Conservation (phyloP, 2,797 vertebrate genomes). For the Naso thynnoides region DNA sequence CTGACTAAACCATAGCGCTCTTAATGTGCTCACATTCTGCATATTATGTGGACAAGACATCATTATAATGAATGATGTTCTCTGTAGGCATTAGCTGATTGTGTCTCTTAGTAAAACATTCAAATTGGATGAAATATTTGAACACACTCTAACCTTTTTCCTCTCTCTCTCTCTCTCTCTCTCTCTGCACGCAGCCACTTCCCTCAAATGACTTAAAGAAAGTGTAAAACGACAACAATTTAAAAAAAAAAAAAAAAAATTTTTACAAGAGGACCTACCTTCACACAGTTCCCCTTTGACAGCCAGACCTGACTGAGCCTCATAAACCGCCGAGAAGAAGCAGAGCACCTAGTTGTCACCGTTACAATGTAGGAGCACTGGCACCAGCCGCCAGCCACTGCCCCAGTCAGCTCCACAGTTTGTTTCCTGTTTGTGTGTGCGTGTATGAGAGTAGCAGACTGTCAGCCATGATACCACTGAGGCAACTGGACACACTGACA, state of each 20-base stretch:
- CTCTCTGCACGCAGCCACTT: constrained; percentile 49
- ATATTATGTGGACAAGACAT: background rate
- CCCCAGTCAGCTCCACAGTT: constrained; percentile 49
- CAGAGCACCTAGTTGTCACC: constrained; percentile 53
- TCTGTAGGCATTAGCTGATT: constrained; percentile 10
- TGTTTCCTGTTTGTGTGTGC: constrained; percentile 50
- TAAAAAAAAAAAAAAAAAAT: constrained; percentile 27
- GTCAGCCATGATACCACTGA: constrained; percentile 71
- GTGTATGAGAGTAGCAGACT: constrained; percentile 41
- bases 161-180: too few species aligned
- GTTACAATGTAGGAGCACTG: constrained; percentile 42
- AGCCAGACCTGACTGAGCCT: constrained; percentile 54
- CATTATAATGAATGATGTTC: constrained; percentile 6
- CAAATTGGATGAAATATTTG: background rate
- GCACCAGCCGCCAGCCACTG: constrained; percentile 47
- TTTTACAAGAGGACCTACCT: constrained; percentile 48
- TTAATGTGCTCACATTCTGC: background rate
- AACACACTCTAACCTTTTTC: constrained; percentile 8
- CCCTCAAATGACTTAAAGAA: constrained; percentile 50
- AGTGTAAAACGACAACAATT: constrained; percentile 20
- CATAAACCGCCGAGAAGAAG: constrained; percentile 38
- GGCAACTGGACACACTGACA: constrained; percentile 56
- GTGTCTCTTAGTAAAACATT: background rate
- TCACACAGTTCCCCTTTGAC: constrained; percentile 51
- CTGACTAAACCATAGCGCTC: background rate